Percentiles rank a stretch among this genome's conserved stretches.
Evolutionary conservation across 1,140 invertebrate species (phyloP).

Genomic region (Zaprionus ghesquierei): DNA sequence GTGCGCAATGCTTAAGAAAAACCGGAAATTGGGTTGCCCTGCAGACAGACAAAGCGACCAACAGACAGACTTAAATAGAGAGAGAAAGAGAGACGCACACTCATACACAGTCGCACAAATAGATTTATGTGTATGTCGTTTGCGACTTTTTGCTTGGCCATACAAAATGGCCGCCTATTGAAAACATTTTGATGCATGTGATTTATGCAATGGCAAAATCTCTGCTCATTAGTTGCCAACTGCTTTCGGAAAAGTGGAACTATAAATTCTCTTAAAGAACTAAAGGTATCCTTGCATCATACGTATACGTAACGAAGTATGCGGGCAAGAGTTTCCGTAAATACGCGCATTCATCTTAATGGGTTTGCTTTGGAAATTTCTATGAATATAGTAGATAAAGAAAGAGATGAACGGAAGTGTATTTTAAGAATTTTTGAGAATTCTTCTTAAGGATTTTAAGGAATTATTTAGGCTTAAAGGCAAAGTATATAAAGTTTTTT

Average conservation of each 20-base stretch:
- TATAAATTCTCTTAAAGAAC: constrained; percentile 63
- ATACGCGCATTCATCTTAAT: constrained; percentile 1
- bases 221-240: constrained; percentile 77
- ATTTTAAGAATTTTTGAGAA: neutral
- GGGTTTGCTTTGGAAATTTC: neutral
- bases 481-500: no score
- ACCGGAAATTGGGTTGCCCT: constrained; percentile 78
- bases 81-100: constrained; percentile 52
- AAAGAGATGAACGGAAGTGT: neutral
- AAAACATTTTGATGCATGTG: constrained; percentile 78
- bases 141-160: constrained; percentile 57
- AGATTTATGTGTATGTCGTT: constrained; percentile 65
- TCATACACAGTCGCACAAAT: constrained; percentile 45
- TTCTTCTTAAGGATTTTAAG: no score
- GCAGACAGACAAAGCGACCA: constrained; percentile 65
- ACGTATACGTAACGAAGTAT: no score
- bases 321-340: neutral
- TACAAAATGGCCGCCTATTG: constrained; percentile 57
- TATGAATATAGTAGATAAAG: neutral
- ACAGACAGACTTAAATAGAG: constrained; percentile 43
- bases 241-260: constrained; percentile 44
- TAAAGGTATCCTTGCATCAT: constrained; percentile 38
- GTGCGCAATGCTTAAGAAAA: constrained; percentile 76
- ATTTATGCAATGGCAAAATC: constrained; percentile 73
- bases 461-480: no score